phyloP scores from a whole-genome alignment of 2,888 invertebrate genomes.

The Bugulina stolonifera region DNA sequence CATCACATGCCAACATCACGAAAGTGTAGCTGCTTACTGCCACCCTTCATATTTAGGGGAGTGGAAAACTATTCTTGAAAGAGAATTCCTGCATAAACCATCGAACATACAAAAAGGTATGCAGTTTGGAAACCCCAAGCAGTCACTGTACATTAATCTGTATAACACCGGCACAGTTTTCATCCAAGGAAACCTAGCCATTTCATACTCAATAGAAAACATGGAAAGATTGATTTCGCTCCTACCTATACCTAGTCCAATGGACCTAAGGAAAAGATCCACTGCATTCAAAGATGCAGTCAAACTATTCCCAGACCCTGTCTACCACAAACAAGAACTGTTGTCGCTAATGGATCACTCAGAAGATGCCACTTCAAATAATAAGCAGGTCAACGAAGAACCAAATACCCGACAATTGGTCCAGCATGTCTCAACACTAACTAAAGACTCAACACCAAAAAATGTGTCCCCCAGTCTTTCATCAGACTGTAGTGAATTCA shows the following conservation, averaged over 20 bases:
- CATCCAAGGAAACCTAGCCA: conserved; percentile 17
- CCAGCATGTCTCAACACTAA: neutral
- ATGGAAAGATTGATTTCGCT: conserved; percentile 1
- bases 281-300: conserved; percentile 12
- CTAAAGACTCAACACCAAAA: neutral
- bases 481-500: neutral
- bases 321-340: neutral
- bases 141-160: conserved; percentile 3
- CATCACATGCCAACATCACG: conserved; percentile 8
- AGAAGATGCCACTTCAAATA: neutral
- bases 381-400: neutral
- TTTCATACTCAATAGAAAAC: conserved; percentile 6
- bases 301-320: conserved; percentile 1
- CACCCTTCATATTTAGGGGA: conserved; percentile 7
- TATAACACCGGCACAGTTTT: conserved; percentile 14
- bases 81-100: neutral
- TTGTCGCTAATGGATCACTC: neutral
- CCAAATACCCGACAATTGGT: too few relatives aligned
- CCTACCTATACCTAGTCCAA: neutral
- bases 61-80: neutral
- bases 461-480: neutral
- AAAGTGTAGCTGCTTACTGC: conserved; percentile 2
- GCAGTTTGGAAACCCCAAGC: conserved; percentile 4
- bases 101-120: neutral
- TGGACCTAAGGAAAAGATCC: conserved; percentile 23